phyloP scores from a whole-genome alignment of 2,888 invertebrate species.

The Drosophila pseudotalamancana region DNA sequence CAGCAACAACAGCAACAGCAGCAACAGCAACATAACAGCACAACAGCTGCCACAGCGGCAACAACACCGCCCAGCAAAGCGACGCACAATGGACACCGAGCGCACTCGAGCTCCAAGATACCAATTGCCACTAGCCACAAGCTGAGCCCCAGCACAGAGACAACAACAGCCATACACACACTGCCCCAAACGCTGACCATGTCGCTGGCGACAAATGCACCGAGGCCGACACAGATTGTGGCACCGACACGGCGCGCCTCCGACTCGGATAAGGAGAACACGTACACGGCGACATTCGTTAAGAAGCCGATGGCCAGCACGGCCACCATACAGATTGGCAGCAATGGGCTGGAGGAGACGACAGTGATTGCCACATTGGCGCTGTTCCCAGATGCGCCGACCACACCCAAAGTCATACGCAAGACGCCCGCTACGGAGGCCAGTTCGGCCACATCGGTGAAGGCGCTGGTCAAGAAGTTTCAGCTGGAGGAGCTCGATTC shows the following conservation, averaged over 20 bases:
- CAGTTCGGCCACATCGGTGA: conserved; percentile 84
- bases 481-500: conserved; percentile 78
- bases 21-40: conserved; percentile 15
- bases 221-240: conserved; percentile 64
- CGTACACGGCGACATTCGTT: conserved; percentile 77
- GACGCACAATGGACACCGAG: conserved; percentile 51
- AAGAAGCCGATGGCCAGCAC: conserved; percentile 73
- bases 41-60: conserved; percentile 27
- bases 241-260: conserved; percentile 77
- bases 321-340: conserved; percentile 72
- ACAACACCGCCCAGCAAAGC: conserved; percentile 28
- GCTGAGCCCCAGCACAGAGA: conserved; percentile 48
- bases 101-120: conserved; percentile 52
- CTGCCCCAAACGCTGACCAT: conserved; percentile 57
- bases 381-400: conserved; percentile 87
- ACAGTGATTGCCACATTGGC: conserved; percentile 69
- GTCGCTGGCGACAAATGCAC: conserved; percentile 42
- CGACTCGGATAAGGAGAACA: conserved; percentile 83
- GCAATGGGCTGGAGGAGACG: conserved; percentile 63
- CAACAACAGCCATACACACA: conserved; percentile 69
- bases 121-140: conserved; percentile 56
- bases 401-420: conserved; percentile 88
- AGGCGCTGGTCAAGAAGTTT: conserved; percentile 84
- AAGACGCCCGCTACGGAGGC: conserved; percentile 86
- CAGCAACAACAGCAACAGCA: too few relatives aligned